These are phyloP conservation scores for Micoletzkya japonica DNA, from an alignment of 2,888 invertebrate genomes.

Conservation along the genomic window DNA sequence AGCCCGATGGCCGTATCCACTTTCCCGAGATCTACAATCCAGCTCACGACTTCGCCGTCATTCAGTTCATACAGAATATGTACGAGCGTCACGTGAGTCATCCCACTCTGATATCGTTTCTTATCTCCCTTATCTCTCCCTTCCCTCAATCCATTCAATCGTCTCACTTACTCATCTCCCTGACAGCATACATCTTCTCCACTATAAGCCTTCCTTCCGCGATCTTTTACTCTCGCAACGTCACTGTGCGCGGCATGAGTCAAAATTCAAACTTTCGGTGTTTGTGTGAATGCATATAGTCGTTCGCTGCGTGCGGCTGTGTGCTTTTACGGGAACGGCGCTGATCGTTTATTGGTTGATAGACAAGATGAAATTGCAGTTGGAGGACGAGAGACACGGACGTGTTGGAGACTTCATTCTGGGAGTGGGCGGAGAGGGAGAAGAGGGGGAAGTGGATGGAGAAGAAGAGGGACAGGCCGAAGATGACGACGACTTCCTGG, in stretches of 20 bases:
- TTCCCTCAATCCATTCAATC: background rate
- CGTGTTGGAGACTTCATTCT: conserved; percentile 7
- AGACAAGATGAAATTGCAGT: background rate
- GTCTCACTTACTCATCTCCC: background rate
- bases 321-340: too few relatives aligned
- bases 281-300: too few relatives aligned
- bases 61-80: too few relatives aligned
- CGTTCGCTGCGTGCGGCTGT: too few relatives aligned
- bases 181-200: background rate
- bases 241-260: background rate
- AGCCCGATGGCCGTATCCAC: too few relatives aligned
- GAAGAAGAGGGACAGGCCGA: background rate
- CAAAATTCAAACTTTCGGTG: background rate
- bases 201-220: background rate
- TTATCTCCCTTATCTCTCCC: background rate
- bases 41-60: too few relatives aligned
- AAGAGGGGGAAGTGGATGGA: background rate
- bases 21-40: too few relatives aligned
- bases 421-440: background rate
- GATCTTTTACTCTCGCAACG: background rate
- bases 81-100: too few relatives aligned
- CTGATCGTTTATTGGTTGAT: background rate
- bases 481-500: background rate
- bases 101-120: conserved; percentile 3
- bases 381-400: conserved; percentile 3